Evolutionary conservation across 30 jellyfish, hydroid and myxozoan species (phyloP), one percentile per base, ranked within the genome.

Genomic region (Clytia hemisphaerica): DNA sequence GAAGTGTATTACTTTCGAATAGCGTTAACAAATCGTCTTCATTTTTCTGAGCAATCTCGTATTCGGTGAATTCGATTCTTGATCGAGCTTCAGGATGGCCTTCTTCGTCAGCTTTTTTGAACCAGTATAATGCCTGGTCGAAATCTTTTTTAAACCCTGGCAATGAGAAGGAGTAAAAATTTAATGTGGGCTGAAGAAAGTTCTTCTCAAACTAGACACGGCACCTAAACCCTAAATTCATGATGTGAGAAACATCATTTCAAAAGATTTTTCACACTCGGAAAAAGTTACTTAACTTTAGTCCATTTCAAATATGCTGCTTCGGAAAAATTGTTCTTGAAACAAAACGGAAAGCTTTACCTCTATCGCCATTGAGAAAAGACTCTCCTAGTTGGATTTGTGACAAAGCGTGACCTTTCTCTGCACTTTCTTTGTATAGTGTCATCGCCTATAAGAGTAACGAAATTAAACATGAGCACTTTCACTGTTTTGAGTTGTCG

Each of bases 41-140:
- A 44, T 48, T 65, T 24, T 37, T 31, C 15, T 65, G 78, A 25
- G 32, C 1, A 0, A 65, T 37, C 44, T 65, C 78, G 15, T 65
- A 65, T 36, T 65, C 34, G 42, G 44, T 14, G 44, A 65, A 37
- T 48, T 65, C 78, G 32, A 44, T 22, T 19, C 78, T 34, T 9
- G 37, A 30, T 12, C 35, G 37, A 19, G 61, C 34, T 34, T 65
- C 37, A 19, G 24, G 18, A 37, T 65, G 61, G 34, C 78, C 78
- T n/a, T 45, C 19, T 22, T 45, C 18, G 34, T 34, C 32, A 2
- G 78, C 78, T 19, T 10, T 35, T 12, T 2, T 18, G 44, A 35
- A 65, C 78, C 78, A 65, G 18, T 65, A 10, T 44, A 65, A 7
- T 21, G 78, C 78, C 15, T 37, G 37, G 14, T 37, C 36, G 25